These are phyloP conservation scores for Atherinosoma microstoma DNA, from an alignment of 2,797 vertebrate species.

Conservation along the genomic window DNA sequence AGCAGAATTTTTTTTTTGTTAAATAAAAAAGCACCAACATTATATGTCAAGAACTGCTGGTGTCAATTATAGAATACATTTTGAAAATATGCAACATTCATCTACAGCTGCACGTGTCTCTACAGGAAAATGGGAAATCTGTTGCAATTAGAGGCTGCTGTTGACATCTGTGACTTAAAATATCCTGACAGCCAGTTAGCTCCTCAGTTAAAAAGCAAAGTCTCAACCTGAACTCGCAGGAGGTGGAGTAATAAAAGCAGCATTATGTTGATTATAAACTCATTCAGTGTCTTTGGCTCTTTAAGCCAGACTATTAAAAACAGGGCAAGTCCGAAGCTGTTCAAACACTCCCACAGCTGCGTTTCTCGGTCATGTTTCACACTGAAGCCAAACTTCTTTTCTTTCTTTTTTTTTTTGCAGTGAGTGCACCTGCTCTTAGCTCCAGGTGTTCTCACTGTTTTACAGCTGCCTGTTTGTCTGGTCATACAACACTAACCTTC, in stretches of 20 bases:
- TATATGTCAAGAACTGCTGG: no score
- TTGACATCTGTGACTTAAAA: not conserved
- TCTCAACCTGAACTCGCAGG: not conserved
- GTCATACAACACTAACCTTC: conserved; percentile 42
- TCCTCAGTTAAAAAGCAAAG: not conserved
- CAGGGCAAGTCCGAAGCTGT: not conserved
- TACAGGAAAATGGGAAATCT: not conserved
- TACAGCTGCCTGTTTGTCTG: conserved; percentile 67
- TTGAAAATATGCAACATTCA: not conserved
- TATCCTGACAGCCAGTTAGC: not conserved
- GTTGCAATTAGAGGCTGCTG: not conserved
- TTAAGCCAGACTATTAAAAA: not conserved
- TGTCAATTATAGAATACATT: not conserved
- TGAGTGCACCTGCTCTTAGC: conserved; percentile 63
- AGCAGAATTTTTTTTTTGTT: not conserved
- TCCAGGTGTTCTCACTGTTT: conserved; percentile 62
- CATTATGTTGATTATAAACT: not conserved
- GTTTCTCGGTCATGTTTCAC: conserved; percentile 29
- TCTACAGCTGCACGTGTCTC: not conserved
- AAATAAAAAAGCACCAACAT: not conserved
- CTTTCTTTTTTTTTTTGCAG: not conserved
- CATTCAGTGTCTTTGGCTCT: not conserved
- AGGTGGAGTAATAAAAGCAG: not conserved
- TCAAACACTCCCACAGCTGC: conserved; percentile 26
- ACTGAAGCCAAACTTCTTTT: conserved; percentile 14